A percentile compares a stretch with the other conserved stretches of the same genome.
Evolutionary conservation across 23 tunicate species (phyloP).

Genomic region (Ascidia mentula): DNA sequence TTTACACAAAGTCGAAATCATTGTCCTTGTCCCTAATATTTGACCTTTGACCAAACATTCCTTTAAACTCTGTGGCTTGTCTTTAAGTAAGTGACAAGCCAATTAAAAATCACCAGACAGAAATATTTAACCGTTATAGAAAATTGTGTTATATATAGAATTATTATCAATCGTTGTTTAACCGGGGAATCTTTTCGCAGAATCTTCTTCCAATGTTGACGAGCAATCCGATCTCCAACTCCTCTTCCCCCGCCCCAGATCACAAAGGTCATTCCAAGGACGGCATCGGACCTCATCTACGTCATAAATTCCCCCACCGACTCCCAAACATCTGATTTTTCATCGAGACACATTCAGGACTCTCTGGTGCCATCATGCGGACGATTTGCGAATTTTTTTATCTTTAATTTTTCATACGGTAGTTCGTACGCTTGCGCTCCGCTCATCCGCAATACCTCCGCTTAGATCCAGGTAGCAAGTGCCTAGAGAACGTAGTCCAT

Average conservation of each 20-base stretch:
- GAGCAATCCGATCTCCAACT: conserved; percentile 84
- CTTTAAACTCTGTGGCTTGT: too few species aligned
- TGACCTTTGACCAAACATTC: too few species aligned
- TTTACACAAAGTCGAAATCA: too few species aligned
- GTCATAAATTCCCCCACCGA: conserved; percentile 60
- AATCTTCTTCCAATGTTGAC: conserved; percentile 85
- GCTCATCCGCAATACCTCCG: conserved; percentile 1
- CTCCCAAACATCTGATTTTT: conserved; percentile 66
- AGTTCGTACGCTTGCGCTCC: neutral
- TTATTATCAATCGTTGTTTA: too few species aligned
- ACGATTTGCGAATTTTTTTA: neutral
- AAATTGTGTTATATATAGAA: too few species aligned
- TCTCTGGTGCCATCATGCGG: neutral
- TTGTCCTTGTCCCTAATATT: too few species aligned
- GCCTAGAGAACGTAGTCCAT: too few species aligned
- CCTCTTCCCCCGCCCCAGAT: conserved; percentile 93
- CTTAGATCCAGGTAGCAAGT: too few species aligned
- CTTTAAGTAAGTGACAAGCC: too few species aligned
- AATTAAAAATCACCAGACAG: too few species aligned
- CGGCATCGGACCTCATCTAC: conserved; percentile 30
- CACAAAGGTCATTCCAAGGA: conserved; percentile 49
- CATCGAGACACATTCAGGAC: neutral
- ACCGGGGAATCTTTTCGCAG: conserved; percentile 49
- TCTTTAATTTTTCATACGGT: neutral
- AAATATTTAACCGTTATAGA: too few species aligned